Evolutionary conservation across 2,113 vertebrate species (phyloP).

Genomic region (Stercorarius parasiticus): DNA sequence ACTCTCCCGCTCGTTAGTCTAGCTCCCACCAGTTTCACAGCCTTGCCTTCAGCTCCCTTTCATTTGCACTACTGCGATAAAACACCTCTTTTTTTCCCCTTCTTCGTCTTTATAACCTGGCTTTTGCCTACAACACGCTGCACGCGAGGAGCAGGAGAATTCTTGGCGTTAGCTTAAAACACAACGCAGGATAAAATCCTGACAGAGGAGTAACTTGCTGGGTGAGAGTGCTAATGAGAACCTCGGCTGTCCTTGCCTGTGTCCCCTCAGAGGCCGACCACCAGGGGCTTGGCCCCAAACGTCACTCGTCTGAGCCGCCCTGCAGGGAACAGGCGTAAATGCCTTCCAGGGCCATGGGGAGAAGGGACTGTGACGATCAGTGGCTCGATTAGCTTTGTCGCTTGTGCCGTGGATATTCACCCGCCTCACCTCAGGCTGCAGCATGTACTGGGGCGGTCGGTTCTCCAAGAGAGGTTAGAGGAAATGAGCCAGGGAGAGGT

Average conservation of each 20-base stretch:
- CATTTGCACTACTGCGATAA: background rate
- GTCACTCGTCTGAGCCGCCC: background rate
- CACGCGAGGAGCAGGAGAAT: background rate
- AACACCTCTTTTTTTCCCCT: background rate
- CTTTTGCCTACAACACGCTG: background rate
- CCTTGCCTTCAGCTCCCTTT: background rate
- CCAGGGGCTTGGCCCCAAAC: background rate
- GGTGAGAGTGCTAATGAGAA: background rate
- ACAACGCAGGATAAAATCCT: background rate
- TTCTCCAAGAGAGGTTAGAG: background rate
- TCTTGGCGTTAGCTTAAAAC: background rate
- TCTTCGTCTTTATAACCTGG: background rate
- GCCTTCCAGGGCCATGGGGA: background rate
- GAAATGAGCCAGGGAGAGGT: background rate
- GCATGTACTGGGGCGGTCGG: background rate
- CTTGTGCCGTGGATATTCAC: background rate
- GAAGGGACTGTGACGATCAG: background rate
- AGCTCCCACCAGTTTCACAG: background rate
- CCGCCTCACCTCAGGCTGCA: background rate
- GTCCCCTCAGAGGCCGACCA: background rate
- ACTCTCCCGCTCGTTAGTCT: background rate
- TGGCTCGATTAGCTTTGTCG: background rate
- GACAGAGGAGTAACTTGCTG: background rate
- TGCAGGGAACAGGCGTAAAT: background rate
- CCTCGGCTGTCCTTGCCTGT: background rate